Conservation (phyloP, 2,888 invertebrate species). For the Myathropa florea region DNA sequence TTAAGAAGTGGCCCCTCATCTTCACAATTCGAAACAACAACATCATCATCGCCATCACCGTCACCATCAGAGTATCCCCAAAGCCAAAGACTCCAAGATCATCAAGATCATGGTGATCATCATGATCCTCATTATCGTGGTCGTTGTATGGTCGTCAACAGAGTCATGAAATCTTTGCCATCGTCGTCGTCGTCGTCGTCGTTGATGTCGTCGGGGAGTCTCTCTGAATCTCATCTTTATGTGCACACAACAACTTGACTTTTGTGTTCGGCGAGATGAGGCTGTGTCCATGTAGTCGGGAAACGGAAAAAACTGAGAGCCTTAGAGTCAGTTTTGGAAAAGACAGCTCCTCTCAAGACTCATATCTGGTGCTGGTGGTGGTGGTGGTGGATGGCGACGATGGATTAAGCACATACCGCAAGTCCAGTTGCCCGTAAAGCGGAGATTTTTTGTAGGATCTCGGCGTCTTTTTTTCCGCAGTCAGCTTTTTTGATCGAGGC, state of each 20-base stretch:
- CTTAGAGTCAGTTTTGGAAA: slow-evolving; percentile 44
- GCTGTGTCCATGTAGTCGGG: slow-evolving; percentile 26
- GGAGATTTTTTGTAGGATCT: neutral
- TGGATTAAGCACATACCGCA: slow-evolving; percentile 70
- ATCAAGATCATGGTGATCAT: slow-evolving; percentile 16
- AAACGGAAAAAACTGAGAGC: slow-evolving; percentile 25
- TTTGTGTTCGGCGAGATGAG: slow-evolving; percentile 34
- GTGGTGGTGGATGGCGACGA: slow-evolving; percentile 16
- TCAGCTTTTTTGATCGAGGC: slow-evolving; percentile 58
- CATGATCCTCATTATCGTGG: slow-evolving; percentile 12
- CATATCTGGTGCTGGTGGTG: too few species aligned
- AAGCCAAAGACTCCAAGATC: slow-evolving; percentile 2
- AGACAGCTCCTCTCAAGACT: slow-evolving; percentile 59
- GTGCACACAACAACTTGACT: slow-evolving; percentile 60
- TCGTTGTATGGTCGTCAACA: slow-evolving; percentile 12
- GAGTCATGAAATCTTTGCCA: slow-evolving; percentile 34
- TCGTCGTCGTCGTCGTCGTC: neutral
- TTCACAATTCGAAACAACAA: slow-evolving; percentile 66
- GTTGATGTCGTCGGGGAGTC: slow-evolving; percentile 50
- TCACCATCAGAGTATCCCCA: neutral
- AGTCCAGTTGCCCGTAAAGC: slow-evolving; percentile 67
- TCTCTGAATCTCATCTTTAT: slow-evolving; percentile 55
- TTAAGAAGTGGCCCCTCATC: slow-evolving; percentile 70
- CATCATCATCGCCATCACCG: slow-evolving; percentile 41
- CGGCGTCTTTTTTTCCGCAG: neutral